Evolutionary conservation across 2,113 vertebrate species (phyloP), one percentile per base, ranked within the genome.

Genomic region (Marmota monax): DNA sequence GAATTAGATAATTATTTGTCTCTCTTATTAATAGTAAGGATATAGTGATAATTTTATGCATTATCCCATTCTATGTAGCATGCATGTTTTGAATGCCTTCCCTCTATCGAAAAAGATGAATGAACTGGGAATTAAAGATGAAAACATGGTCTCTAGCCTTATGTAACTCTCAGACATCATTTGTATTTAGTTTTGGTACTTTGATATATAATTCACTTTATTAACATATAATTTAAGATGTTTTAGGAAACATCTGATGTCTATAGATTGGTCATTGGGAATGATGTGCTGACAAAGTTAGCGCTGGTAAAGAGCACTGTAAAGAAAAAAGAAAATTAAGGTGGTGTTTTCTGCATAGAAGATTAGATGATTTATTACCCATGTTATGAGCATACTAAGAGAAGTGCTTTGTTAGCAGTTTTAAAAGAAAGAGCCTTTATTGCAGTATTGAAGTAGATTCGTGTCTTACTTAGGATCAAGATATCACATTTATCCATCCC

Each of bases 291-390:
- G 32, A 51, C 14, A 78, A 51, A 88, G 7, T 18, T 37, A 25
- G 20, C 18, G 16, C 12, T 20, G 13, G 53, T 22, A 51, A 56
- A 48, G 7, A 51, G 1, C 13, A 6, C 27, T 39, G 37, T 4
- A 39, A 4, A 90, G 42, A 92, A 90, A 77, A 80, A 78, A 76
- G n/a, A 92, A 95, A 67, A 42, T n/a, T 67, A 12, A 92, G 22
- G 39, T 88, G 85, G 1, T 76, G 2, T 65, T 96, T 65, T 76
- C 29, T 58, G 34, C 39, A 34, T 90, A n/a, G 7, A 87, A 58
- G 48, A 65, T 25, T 5, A 86, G 10, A 29, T 48, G 39, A 61
- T 65, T 94, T 70, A 74, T 51, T 88, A 65, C 37, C 34, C 73
- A 42, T 23, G 4, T 83, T 56, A 67, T 5, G 27, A 95, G 39